phyloP scores from a whole-genome alignment of 1,140 invertebrate species.

The Grapholita molesta region DNA sequence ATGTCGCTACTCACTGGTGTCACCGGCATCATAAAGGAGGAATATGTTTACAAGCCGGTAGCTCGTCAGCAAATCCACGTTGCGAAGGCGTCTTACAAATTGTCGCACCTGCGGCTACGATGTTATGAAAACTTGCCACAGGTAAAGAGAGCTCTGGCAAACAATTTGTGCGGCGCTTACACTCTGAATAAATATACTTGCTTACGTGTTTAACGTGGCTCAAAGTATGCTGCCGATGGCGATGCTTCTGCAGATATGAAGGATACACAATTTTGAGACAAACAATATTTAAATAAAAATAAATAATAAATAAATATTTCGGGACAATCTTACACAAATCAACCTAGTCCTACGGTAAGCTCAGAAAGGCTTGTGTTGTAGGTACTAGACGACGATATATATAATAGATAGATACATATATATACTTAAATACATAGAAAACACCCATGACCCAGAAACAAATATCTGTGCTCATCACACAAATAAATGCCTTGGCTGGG shows the following conservation, averaged over 20 bases:
- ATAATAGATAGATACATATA: too few relatives aligned
- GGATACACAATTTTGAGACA: neutral
- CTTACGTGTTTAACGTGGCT: slow-evolving; percentile 39
- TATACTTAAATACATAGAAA: too few relatives aligned
- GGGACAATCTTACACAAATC: too few relatives aligned
- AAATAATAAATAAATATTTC: too few relatives aligned
- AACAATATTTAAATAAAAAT: neutral
- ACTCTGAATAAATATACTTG: slow-evolving; percentile 66
- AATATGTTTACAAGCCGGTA: slow-evolving; percentile 53
- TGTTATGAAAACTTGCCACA: slow-evolving; percentile 67
- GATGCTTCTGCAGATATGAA: neutral
- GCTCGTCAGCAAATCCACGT: slow-evolving; percentile 59
- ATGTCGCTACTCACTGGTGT: slow-evolving; percentile 35
- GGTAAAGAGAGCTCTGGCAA: slow-evolving; percentile 59
- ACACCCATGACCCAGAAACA: too few relatives aligned
- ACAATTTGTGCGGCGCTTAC: slow-evolving; percentile 65
- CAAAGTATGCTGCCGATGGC: slow-evolving; percentile 8
- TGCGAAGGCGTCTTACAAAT: slow-evolving; percentile 53
- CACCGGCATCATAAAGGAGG: slow-evolving; percentile 21
- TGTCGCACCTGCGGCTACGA: slow-evolving; percentile 57
- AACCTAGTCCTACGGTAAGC: too few relatives aligned
- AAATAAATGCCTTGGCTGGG: too few relatives aligned
- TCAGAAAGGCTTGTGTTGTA: too few relatives aligned
- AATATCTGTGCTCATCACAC: too few relatives aligned
- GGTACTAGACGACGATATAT: too few relatives aligned